phyloP scores from a whole-genome alignment of 2,113 vertebrate species.

The Corythoichthys haematopterus region DNA sequence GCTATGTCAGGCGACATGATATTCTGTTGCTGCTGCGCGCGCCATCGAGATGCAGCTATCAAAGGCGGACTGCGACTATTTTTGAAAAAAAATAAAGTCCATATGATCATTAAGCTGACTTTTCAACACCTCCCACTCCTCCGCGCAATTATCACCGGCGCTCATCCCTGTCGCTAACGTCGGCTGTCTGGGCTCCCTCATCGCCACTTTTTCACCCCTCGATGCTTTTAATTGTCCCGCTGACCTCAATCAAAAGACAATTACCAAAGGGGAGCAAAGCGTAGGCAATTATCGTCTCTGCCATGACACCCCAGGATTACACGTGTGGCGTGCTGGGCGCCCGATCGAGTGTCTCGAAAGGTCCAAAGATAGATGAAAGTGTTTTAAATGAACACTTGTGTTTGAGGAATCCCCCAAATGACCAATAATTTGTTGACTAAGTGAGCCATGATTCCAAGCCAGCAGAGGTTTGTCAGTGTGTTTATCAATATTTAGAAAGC shows the following conservation, averaged over 20 bases:
- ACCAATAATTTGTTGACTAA: background rate
- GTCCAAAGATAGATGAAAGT: background rate
- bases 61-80: background rate
- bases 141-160: constrained; percentile 25
- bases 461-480: too few relatives aligned
- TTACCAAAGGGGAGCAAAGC: constrained; percentile 80
- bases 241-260: constrained; percentile 99
- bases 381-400: background rate
- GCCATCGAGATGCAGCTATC: background rate
- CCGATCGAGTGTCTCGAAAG: background rate
- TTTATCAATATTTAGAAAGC: too few relatives aligned
- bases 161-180: constrained; percentile 60
- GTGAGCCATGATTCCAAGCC: too few relatives aligned
- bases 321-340: background rate
- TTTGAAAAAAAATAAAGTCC: constrained; percentile 1
- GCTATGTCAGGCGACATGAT: background rate
- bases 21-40: background rate
- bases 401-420: background rate
- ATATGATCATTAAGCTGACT: constrained; percentile 16
- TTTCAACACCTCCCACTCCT: constrained; percentile 22
- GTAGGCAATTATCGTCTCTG: constrained; percentile 85
- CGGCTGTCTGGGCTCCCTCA: constrained; percentile 43
- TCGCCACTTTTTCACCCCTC: constrained; percentile 74
- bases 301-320: constrained; percentile 53
- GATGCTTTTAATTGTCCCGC: constrained; percentile 84